Evolutionary conservation across 2,888 invertebrate genomes (phyloP), one percentile per base, ranked within the genome.

Genomic region (Ramazzottius varieornatus): DNA sequence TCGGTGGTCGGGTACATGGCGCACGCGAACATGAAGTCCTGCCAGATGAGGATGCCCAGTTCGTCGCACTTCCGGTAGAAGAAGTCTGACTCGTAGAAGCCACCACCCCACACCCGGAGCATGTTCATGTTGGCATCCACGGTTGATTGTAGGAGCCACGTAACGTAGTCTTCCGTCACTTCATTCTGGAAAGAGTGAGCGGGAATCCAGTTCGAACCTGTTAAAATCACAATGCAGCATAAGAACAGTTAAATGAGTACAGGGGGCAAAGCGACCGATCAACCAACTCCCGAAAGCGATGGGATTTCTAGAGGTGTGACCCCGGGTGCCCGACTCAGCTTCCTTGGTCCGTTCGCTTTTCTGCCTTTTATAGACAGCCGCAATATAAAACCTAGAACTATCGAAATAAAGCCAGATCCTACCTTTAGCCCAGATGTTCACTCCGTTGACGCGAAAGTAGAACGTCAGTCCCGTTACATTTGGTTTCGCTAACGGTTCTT

Each of bases 51-150:
- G 64, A 96, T 84, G 1, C 96, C 96, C 65, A 86, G 78, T 72
- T 85, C 81, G 73, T 96, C 93, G 66, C 32, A 66, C 16, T n/a
- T 72, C 66, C 84, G 79, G 74, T 96, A 98, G 76, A 96, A 93
- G 66, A 82, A 81, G 70, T 93, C 87, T 0, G 85, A 83, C 73
- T 94, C 94, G 72, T 94, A 98, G 0, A 89, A 78, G 0, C 93
- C 96, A n/a, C 96, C 96, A 33, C 96, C 96, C 96, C 96, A 98
- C 1, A 96, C 87, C n/a, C 96, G 80, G 20, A 96, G 77, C 84
- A 89, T 88, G 72, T 88, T 87, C 86, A 92, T 90, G 73, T 93
- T 83, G 0, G 84, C 83, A 8, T 84, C 82, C 69, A 81, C 82
- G 0, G 85, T 85, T 0, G 86, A 83, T 65, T 75, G 73, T 46